Base-by-base conservation (phyloP, 2,888 invertebrate genomes). In the Eupithecia insigniata region DNA sequence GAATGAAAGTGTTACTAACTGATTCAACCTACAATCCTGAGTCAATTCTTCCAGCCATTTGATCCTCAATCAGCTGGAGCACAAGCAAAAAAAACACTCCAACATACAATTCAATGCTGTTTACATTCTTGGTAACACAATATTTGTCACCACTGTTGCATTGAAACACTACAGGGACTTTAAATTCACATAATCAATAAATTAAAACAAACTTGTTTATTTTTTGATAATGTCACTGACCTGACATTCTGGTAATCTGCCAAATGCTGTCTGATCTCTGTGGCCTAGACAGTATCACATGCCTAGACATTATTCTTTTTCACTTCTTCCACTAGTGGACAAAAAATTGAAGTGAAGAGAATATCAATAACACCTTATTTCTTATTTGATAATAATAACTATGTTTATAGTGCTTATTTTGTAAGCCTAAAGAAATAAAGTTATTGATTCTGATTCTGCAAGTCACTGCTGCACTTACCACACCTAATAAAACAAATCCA, bases 261-360 rank as follows among this genome's bases (percentile, higher is more conserved):
- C 55, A 67, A 61, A 67, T 36, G 26, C 55, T 58, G 22, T 67
- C 26, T 51, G 66, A 18, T 46, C 51, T 51, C 46, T n/a, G 10
- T n/a, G 4, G 34, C 32, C 46, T 51, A 12, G 66, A 51, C 46
- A 30, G 18, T 39, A 28, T 60, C 51, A 30, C 30, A 28, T 30
- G 60, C 16, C 18, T 58, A 58, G 22, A 58, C 30, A 60, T 30
- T 18, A 28, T 30, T n/a, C n/a, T n/a, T n/a, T n/a, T n/a, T n/a
- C n/a, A n/a, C n/a, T n/a, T n/a, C n/a, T n/a, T n/a, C n/a, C n/a
- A n/a, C n/a, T n/a, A n/a, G n/a, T n/a, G n/a, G n/a, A n/a, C n/a
- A n/a, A n/a, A n/a, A n/a, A n/a, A n/a, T n/a, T n/a, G n/a, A n/a
- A n/a, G n/a, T n/a, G n/a, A n/a, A n/a, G n/a, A n/a, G n/a, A n/a